Evolutionary conservation across 1,140 invertebrate genomes (phyloP).

Genomic region (Reticulitermes speratus): DNA sequence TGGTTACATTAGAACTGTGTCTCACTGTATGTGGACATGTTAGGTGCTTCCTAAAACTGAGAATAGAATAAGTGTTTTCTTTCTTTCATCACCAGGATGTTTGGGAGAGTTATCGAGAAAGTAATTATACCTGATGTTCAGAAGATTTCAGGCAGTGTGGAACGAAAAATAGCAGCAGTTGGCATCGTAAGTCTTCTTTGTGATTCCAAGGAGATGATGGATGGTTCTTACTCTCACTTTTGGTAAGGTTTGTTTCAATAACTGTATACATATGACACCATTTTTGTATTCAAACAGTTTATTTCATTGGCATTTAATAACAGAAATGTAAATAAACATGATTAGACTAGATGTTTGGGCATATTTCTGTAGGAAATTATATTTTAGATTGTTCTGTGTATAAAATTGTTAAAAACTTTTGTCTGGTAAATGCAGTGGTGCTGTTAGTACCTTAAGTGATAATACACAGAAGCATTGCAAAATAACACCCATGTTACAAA

Average conservation of each 20-base stretch:
- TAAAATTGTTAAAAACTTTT: background rate
- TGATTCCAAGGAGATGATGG: constrained; percentile 63
- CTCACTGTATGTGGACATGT: no score
- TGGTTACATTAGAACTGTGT: no score
- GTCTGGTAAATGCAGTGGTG: no score
- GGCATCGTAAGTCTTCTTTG: constrained; percentile 84
- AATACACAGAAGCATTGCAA: no score
- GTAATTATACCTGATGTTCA: constrained; percentile 82
- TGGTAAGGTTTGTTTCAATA: constrained; percentile 51
- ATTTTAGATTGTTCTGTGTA: background rate
- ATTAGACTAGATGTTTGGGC: background rate
- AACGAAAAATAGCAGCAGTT: constrained; percentile 86
- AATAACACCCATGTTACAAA: no score
- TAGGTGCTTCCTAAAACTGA: background rate
- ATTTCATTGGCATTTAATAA: no score
- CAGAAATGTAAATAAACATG: background rate
- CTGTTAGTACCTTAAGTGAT: no score
- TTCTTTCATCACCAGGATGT: constrained; percentile 68
- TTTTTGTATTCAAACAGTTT: no score
- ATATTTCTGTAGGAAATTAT: background rate
- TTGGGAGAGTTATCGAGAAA: constrained; percentile 90
- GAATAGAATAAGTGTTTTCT: constrained; percentile 30
- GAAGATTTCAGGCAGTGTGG: constrained; percentile 77
- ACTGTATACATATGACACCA: no score
- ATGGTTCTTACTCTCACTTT: constrained; percentile 58